Evolutionary conservation across 1,140 invertebrate species (phyloP).

Genomic region (Trichonephila clavipes): DNA sequence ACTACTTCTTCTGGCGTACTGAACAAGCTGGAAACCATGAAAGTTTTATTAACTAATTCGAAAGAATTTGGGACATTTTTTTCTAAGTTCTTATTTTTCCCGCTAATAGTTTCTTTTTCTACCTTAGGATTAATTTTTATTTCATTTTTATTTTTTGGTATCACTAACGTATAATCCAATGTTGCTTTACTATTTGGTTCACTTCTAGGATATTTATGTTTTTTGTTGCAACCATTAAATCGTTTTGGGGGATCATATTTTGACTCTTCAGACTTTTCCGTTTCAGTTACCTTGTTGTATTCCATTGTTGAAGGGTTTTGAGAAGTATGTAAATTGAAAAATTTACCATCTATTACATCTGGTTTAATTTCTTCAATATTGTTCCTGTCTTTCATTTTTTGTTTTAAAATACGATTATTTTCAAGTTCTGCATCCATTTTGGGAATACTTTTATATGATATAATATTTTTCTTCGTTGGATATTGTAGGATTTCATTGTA

Average conservation of each 20-base stretch:
- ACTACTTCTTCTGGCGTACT: not conserved
- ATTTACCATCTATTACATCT: not conserved
- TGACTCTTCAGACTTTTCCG: not conserved
- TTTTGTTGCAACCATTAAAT: not conserved
- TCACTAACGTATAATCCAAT: not conserved
- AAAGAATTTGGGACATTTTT: not conserved
- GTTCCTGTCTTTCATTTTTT: too few species aligned
- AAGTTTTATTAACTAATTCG: not conserved
- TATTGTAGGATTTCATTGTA: too few species aligned
- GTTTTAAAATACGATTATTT: too few species aligned
- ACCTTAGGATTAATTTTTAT: not conserved
- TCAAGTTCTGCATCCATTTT: too few species aligned
- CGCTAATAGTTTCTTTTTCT: not conserved
- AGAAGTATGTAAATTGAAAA: not conserved
- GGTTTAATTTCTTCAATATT: not conserved
- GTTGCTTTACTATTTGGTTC: not conserved
- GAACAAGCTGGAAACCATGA: not conserved
- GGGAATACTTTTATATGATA: too few species aligned
- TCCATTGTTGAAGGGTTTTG: not conserved
- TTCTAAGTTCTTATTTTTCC: not conserved
- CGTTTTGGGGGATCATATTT: not conserved
- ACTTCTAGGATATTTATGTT: not conserved
- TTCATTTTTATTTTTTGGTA: not conserved
- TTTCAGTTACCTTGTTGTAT: not conserved
- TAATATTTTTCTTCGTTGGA: too few species aligned